phyloP scores from a whole-genome alignment of 2,888 invertebrate genomes.

The Troilus luridus region DNA sequence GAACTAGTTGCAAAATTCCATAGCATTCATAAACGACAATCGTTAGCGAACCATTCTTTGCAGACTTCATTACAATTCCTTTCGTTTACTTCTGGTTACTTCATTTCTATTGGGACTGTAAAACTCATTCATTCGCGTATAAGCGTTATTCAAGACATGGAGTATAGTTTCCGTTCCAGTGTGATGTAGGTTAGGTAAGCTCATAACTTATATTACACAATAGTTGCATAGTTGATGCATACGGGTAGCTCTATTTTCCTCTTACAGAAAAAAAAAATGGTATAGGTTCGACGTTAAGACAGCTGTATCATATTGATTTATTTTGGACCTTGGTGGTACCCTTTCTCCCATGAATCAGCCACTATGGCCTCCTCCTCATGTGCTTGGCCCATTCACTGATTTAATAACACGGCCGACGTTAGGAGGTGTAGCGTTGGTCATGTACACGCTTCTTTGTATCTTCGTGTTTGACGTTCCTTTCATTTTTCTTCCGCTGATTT shows the following conservation, averaged over 20 bases:
- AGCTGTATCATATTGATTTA: background rate
- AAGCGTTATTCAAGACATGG: background rate
- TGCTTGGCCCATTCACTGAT: background rate
- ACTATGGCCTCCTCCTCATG: background rate
- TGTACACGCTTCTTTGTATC: background rate
- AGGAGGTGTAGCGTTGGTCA: background rate
- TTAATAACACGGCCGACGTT: background rate
- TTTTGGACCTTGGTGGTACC: background rate
- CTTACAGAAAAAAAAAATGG: background rate
- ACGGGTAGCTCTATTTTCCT: background rate
- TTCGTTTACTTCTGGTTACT: background rate
- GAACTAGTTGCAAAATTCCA: background rate
- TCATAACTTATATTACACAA: background rate
- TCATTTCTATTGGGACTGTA: background rate
- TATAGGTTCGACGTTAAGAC: background rate
- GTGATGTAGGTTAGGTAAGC: background rate
- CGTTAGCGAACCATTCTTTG: background rate
- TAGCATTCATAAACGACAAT: background rate
- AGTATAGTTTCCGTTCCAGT: background rate
- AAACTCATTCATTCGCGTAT: background rate
- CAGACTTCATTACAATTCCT: background rate
- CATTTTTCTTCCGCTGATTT: background rate
- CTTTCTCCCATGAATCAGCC: constrained; percentile 21
- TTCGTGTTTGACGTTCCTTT: background rate
- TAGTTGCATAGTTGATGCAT: background rate